Percentiles rank a stretch among this genome's conserved stretches.
These are phyloP conservation scores for Gallinago paraguaiae DNA, from an alignment of 2,113 vertebrate genomes.

Conservation along the genomic window DNA sequence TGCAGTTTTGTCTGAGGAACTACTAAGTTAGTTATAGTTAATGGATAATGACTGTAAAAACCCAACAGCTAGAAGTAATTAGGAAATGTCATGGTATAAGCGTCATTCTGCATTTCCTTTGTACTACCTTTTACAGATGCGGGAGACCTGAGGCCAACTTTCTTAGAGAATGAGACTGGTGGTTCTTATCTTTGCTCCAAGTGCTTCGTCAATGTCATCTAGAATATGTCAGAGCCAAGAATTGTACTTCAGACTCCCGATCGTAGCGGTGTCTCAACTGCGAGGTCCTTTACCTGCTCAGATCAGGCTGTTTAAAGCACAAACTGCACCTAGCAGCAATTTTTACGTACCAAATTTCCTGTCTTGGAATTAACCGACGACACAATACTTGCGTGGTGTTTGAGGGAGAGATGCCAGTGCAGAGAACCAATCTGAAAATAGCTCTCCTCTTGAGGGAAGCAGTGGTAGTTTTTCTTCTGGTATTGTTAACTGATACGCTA, in stretches of 20 bases:
- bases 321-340: neutral
- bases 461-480: neutral
- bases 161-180: neutral
- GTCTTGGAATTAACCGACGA: neutral
- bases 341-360: neutral
- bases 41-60: neutral
- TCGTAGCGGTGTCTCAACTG: neutral
- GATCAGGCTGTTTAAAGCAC: neutral
- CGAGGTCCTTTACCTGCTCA: neutral
- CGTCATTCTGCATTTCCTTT: neutral
- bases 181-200: neutral
- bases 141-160: neutral
- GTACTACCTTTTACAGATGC: neutral
- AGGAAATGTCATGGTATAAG: neutral
- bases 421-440: neutral
- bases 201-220: neutral
- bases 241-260: neutral
- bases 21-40: neutral
- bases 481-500: neutral
- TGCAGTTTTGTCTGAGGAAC: neutral
- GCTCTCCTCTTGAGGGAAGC: neutral
- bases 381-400: neutral
- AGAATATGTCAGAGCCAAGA: neutral
- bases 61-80: neutral
- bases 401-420: neutral